These are phyloP conservation scores for Amazona guildingii DNA, from an alignment of 2,113 vertebrate genomes.

Conservation along the genomic window DNA sequence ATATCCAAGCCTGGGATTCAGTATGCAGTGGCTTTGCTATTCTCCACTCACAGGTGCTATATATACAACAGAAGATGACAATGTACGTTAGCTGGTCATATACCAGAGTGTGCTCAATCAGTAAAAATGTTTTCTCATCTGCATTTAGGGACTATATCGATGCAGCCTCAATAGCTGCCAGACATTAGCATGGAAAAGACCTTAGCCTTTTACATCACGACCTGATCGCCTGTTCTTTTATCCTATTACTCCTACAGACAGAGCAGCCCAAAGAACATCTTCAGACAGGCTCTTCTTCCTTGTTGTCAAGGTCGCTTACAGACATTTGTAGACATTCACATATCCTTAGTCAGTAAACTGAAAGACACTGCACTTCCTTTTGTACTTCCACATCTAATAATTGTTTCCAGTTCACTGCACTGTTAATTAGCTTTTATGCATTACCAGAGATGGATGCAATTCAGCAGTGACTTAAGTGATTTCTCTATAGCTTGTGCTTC, in stretches of 20 bases:
- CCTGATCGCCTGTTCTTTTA: background rate
- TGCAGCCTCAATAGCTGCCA: background rate
- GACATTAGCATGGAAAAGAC: background rate
- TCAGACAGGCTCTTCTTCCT: background rate
- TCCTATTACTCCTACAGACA: background rate
- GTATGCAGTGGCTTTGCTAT: background rate
- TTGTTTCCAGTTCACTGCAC: background rate
- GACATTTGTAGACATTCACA: background rate
- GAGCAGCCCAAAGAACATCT: background rate
- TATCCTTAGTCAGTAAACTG: background rate
- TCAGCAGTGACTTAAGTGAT: background rate
- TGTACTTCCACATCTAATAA: background rate
- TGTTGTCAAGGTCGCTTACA: background rate
- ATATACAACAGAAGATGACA: background rate
- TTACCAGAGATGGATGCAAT: background rate
- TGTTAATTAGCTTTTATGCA: constrained; percentile 30
- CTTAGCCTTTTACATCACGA: background rate
- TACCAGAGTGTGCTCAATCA: background rate
- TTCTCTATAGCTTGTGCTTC: background rate
- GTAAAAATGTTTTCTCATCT: background rate
- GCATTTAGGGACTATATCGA: background rate
- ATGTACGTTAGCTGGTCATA: background rate
- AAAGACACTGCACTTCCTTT: background rate
- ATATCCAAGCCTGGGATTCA: background rate
- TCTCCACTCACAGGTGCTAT: background rate